Evolutionary conservation across 2,113 vertebrate species (phyloP).

Genomic region (Benitochromis conjunctus): DNA sequence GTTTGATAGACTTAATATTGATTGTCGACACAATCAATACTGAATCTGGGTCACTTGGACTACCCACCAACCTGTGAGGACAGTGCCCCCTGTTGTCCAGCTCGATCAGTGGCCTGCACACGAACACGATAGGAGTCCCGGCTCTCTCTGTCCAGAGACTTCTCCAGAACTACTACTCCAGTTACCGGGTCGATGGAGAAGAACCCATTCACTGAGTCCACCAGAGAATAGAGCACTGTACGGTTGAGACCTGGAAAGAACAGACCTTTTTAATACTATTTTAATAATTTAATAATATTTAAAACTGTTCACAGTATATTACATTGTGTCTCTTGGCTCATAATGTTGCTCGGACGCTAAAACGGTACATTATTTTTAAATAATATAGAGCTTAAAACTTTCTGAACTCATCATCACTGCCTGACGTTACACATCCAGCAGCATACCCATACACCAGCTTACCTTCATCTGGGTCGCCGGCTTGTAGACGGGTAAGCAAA

Average conservation of each 20-base stretch:
- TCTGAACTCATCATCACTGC: background rate
- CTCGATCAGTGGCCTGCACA: constrained; percentile 84
- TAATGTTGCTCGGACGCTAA: background rate
- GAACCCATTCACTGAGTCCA: constrained; percentile 78
- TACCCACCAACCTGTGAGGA: constrained; percentile 74
- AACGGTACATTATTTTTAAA: background rate
- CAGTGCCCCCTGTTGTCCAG: constrained; percentile 76
- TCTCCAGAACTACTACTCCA: constrained; percentile 88
- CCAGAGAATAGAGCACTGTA: constrained; percentile 85
- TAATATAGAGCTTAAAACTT: background rate
- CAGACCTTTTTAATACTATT: background rate
- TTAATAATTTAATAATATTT: no score
- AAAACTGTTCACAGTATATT: background rate
- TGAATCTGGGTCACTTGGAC: background rate
- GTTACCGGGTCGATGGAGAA: constrained; percentile 87
- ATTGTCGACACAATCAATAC: background rate
- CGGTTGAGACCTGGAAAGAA: constrained; percentile 81
- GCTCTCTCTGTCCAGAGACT: constrained; percentile 85
- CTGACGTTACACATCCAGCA: background rate
- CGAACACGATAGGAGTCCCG: constrained; percentile 83
- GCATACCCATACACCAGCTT: constrained; percentile 15
- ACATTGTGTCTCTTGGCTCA: background rate
- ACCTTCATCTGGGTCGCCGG: constrained; percentile 90
- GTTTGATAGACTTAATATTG: background rate
- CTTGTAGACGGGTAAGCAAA: constrained; percentile 87